Base-by-base conservation (phyloP, 2,113 vertebrate species). In the Hydrolagus affinis region DNA sequence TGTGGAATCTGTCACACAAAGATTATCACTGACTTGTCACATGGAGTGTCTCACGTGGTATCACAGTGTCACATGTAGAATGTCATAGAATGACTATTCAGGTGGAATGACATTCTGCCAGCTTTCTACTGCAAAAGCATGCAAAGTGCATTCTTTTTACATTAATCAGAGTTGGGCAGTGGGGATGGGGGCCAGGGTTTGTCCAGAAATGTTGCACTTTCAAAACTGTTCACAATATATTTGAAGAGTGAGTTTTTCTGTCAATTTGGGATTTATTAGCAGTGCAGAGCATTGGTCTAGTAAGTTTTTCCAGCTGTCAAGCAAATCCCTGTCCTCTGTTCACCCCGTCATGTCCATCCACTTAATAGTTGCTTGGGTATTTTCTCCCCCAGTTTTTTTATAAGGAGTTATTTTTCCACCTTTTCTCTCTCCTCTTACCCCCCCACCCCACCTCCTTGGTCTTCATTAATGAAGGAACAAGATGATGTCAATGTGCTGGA, bases 271-370 rank as follows among this genome's bases (percentile, higher is more conserved):
- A 83, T 83, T 25, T 83, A 68, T 83, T 66, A 83, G 32, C 60
- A 66, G 77, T 83, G 77, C 77, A 83, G 77, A 83, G 77, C 77
- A 83, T 83, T 68, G 78, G 78, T 59, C 66, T 62, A 83, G 78
- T 83, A 64, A 83, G 78, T 19, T 64, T 62, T 64, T 83, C 60
- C 23, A 66, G 62, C 78, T 83, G 78, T 83, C 64, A 83, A 83
- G 78, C 60, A 83, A 83, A 66, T 83, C 15, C 44, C 66, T 19
- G 32, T 64, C 66, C 62, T 66, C 23, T 66, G 78, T 83, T 66
- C 78, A 83, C 19, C 15, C 78, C 66, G 57, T 83, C 64, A 83
- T 30, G 23, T 83, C 15, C 78, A 32, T 15, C 66, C 23, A 80
- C 59, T 76, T 76, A 80, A 19, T 60, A 80, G 23, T 80, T 80